Evolutionary conservation across 1,140 invertebrate species (phyloP).

Genomic region (Drosophila watanabei): DNA sequence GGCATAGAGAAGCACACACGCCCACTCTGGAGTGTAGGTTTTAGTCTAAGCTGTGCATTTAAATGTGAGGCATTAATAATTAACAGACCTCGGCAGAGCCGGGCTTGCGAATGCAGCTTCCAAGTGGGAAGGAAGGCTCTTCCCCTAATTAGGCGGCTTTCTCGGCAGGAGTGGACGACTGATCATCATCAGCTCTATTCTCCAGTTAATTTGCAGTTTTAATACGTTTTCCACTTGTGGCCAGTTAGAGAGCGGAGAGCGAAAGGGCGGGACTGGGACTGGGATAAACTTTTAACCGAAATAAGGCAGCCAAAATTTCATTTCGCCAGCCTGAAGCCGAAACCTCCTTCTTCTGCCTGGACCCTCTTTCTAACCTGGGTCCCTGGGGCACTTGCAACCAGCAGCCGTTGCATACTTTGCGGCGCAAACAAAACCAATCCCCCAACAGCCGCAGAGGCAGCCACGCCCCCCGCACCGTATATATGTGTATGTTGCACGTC

Average conservation of each 20-base stretch:
- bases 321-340: conserved; percentile 1
- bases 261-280: not conserved
- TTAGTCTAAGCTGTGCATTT: conserved; percentile 74
- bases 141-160: conserved; percentile 68
- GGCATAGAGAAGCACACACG: conserved; percentile 2
- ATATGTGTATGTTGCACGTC: conserved; percentile 63
- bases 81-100: conserved; percentile 53
- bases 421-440: conserved; percentile 54
- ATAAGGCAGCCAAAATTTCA: conserved; percentile 53
- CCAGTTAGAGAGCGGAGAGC: conserved; percentile 21
- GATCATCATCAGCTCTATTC: conserved; percentile 63
- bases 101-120: conserved; percentile 7
- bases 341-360: too few species aligned
- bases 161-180: conserved; percentile 36
- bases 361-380: not conserved
- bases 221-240: conserved; percentile 77
- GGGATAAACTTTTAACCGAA: conserved; percentile 46
- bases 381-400: conserved; percentile 41
- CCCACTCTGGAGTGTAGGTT: conserved; percentile 17
- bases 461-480: conserved; percentile 33
- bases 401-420: conserved; percentile 59
- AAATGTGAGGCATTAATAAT: conserved; percentile 83
- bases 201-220: conserved; percentile 81
- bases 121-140: conserved; percentile 38
- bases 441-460: conserved; percentile 41